A percentile compares a stretch with the other conserved stretches of the same genome.
phyloP scores from a whole-genome alignment of 2,888 invertebrate genomes.

The Elysia crispata region DNA sequence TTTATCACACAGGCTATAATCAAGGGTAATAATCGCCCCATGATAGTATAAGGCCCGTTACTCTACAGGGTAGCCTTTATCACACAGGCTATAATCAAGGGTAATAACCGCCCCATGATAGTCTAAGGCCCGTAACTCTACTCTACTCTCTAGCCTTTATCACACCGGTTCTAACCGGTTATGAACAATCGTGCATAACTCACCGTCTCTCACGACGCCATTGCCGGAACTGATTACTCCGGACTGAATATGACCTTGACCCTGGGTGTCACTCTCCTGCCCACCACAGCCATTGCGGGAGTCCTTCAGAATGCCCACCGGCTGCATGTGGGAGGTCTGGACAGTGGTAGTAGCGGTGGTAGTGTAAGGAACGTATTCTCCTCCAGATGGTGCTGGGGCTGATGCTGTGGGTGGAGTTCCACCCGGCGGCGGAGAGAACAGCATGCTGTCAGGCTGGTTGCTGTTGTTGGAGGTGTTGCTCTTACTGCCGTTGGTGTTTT shows the following conservation, averaged over 20 bases:
- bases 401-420: neutral
- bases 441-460: neutral
- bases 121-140: no score
- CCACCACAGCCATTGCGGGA: conserved; percentile 11
- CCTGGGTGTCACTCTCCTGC: neutral
- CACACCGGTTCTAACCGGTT: neutral
- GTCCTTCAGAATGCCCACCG: conserved; percentile 34
- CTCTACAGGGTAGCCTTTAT: no score
- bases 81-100: no score
- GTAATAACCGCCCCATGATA: no score
- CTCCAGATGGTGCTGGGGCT: conserved; percentile 9
- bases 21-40: no score
- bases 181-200: neutral
- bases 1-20: no score
- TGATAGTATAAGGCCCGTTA: no score
- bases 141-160: no score
- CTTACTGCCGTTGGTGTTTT: neutral
- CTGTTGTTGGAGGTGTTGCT: neutral
- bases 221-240: neutral
- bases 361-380: neutral
- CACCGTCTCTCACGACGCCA: conserved; percentile 32
- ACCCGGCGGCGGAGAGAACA: neutral
- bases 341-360: neutral
- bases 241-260: neutral
- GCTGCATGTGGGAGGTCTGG: conserved; percentile 19